These are phyloP conservation scores for Fratercula arctica DNA, from an alignment of 2,797 vertebrate species.

Conservation along the genomic window DNA sequence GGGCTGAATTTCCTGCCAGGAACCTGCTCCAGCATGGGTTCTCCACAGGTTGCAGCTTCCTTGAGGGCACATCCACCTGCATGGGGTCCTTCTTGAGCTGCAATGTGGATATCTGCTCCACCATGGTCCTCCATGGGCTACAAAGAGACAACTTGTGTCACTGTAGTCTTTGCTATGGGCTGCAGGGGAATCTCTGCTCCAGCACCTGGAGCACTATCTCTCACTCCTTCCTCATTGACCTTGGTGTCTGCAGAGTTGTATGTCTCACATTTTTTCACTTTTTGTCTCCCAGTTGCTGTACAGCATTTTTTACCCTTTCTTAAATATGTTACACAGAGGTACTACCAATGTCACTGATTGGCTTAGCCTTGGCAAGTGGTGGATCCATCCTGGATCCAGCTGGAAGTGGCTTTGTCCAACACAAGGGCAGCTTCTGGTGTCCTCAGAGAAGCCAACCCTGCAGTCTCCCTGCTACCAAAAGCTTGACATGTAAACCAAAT, in stretches of 20 bases:
- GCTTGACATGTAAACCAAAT: background rate
- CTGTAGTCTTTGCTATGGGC: rapidly evolving
- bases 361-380: background rate
- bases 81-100: rapidly evolving
- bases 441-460: background rate
- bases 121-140: rapidly evolving
- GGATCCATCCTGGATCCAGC: background rate
- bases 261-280: background rate
- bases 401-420: background rate
- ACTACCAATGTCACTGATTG: background rate
- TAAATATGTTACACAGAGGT: background rate
- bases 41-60: background rate
- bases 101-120: background rate
- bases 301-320: background rate
- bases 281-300: background rate
- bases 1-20: background rate
- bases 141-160: background rate
- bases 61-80: background rate
- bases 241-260: background rate
- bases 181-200: background rate
- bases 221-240: background rate
- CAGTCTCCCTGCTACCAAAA: background rate
- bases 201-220: rapidly evolving
- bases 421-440: background rate
- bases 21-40: background rate